Base-by-base conservation (phyloP, 1,140 invertebrate genomes). In the Colletes gigas region DNA sequence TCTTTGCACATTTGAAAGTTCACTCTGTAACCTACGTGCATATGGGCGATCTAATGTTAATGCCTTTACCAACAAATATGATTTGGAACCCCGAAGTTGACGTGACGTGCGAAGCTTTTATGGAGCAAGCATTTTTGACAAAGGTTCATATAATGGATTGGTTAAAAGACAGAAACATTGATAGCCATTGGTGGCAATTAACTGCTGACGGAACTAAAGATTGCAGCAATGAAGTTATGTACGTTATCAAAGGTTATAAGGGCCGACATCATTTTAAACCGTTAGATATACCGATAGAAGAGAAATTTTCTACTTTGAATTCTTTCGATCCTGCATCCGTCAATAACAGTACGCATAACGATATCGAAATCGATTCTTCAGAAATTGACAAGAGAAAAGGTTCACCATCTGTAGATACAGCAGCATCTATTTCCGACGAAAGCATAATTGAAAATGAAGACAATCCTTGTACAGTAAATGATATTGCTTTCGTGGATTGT, bases 401-500 rank as follows among this genome's bases (percentile, higher is more conserved):
- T 9, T 50, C 44, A 59, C n/a, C 72, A 66, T 78, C 41, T 21
- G 14, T 6, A 17, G 52, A 65, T 69, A 59, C 75, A 15, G 19
- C 55, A 15, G 4, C 21, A 62, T 21, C 47, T 6, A 17, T 77
- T 1, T 76, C 30, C 3, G 75, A 85, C 44, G 67, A 77, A n/a
- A 69, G 74, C 70, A 10, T 70, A 9, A 39, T 71, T n/a, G 78
- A 88, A 57, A 72, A 82, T 52, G 87, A 85, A 54, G 83, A 86
- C 39, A 83, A 83, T 80, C 77, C 87, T 57, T 87, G 87, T 72
- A 85, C 76, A 2, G 15, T 83, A 9, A 86, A 83, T n/a, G 91
- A 90, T 8, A 91, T 92, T 67, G 78, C 89, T 15, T 92, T 92
- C 67, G 89, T 92, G 0, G 91, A 92, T 82, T 92, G 91, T 59